Conservation (phyloP, 2,797 vertebrate genomes). For the Etheostoma nigrum region DNA sequence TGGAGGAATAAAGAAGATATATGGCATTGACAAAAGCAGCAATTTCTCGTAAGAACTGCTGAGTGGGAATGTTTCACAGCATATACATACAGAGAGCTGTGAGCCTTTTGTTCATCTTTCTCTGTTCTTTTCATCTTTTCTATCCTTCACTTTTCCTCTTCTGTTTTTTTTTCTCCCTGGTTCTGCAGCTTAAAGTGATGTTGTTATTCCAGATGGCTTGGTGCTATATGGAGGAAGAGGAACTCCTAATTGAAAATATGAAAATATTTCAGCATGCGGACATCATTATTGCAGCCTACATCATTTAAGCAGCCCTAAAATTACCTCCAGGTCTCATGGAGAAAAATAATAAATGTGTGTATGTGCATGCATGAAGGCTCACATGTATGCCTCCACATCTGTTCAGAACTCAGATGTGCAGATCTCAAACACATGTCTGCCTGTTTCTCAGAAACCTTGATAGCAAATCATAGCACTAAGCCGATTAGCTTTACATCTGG, state of each 20-base stretch:
- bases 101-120: constrained; percentile 35
- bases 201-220: constrained; percentile 73
- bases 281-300: constrained; percentile 72
- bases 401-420: constrained; percentile 62
- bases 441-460: constrained; percentile 61
- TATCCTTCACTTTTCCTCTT: constrained; percentile 43
- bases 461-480: constrained; percentile 58
- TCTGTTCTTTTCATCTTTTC: constrained; percentile 36
- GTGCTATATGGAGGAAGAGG: constrained; percentile 58
- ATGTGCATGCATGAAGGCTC: constrained; percentile 49
- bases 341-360: constrained; percentile 64
- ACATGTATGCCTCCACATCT: constrained; percentile 52
- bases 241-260: constrained; percentile 71
- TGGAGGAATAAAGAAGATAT: constrained; percentile 54
- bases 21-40: constrained; percentile 34
- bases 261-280: constrained; percentile 75
- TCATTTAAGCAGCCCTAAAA: constrained; percentile 72
- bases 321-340: constrained; percentile 64
- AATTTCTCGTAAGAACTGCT: constrained; percentile 56
- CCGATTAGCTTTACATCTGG: constrained; percentile 70
- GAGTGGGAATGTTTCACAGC: constrained; percentile 47
- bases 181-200: constrained; percentile 54
- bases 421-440: constrained; percentile 71
- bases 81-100: constrained; percentile 35
- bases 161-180: constrained; percentile 55